These are phyloP conservation scores for Oreochromis grahami DNA, from an alignment of 2,797 vertebrate genomes.

Conservation along the genomic window DNA sequence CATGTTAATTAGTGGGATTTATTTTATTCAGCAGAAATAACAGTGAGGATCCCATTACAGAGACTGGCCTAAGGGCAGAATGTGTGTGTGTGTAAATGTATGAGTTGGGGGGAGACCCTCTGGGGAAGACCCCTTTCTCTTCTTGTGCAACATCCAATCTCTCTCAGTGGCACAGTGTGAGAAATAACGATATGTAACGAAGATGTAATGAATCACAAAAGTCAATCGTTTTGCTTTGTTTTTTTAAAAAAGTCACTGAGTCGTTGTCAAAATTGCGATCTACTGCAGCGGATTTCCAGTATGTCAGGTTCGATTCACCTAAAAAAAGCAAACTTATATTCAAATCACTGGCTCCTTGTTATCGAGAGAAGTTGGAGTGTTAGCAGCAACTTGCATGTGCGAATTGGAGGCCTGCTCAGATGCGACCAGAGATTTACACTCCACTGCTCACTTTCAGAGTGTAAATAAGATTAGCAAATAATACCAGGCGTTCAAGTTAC, in stretches of 20 bases:
- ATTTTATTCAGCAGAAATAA: constrained; percentile 89
- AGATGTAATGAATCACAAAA: constrained; percentile 59
- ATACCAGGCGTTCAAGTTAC: constrained; percentile 41
- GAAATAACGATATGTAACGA: constrained; percentile 36
- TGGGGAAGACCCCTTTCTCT: constrained; percentile 58
- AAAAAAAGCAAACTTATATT: constrained; percentile 10
- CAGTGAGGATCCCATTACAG: constrained; percentile 91
- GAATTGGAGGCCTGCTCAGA: constrained; percentile 24
- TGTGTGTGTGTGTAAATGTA: constrained; percentile 51
- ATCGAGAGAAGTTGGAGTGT: neutral
- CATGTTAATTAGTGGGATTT: constrained; percentile 97
- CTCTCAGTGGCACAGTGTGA: constrained; percentile 34
- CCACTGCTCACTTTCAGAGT: constrained; percentile 51
- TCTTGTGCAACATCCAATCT: constrained; percentile 57
- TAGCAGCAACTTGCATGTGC: constrained; percentile 3
- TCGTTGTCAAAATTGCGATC: neutral
- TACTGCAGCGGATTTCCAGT: constrained; percentile 11
- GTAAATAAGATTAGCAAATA: constrained; percentile 61
- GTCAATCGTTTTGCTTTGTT: constrained; percentile 30
- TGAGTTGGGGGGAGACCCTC: constrained; percentile 36
- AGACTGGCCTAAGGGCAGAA: constrained; percentile 81
- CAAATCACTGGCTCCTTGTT: constrained; percentile 10
- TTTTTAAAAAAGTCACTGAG: neutral
- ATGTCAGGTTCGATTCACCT: neutral
- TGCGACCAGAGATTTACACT: constrained; percentile 45